These are phyloP conservation scores for Labeo catla DNA, from an alignment of 2,113 vertebrate genomes.

Conservation along the genomic window DNA sequence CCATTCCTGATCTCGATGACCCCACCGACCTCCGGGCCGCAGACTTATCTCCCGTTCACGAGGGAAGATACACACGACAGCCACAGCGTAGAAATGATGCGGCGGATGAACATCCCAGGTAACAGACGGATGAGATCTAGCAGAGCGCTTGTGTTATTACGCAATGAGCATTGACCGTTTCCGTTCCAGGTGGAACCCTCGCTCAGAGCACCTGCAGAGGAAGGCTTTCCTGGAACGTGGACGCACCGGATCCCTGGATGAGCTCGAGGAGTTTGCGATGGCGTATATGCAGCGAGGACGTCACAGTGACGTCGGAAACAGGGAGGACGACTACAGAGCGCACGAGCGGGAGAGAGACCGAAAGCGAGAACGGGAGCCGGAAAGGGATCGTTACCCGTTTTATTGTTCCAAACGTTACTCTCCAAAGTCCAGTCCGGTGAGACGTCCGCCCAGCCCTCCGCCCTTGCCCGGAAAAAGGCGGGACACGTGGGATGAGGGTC, in stretches of 20 bases:
- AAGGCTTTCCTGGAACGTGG: slow-evolving; percentile 83
- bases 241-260: slow-evolving; percentile 88
- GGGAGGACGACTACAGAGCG: slow-evolving; percentile 66
- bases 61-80: slow-evolving; percentile 68
- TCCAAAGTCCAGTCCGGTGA: slow-evolving; percentile 62
- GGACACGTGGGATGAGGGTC: slow-evolving; percentile 78
- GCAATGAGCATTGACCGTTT: neutral
- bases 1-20: slow-evolving; percentile 80
- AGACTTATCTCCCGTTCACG: slow-evolving; percentile 65
- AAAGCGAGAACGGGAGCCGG: slow-evolving; percentile 64
- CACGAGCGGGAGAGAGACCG: slow-evolving; percentile 61
- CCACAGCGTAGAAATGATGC: slow-evolving; percentile 67
- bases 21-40: slow-evolving; percentile 78
- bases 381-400: slow-evolving; percentile 18
- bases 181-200: slow-evolving; percentile 85
- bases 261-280: slow-evolving; percentile 90
- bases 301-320: slow-evolving; percentile 62
- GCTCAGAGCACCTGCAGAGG: slow-evolving; percentile 91
- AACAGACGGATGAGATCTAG: neutral
- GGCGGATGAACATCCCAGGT: slow-evolving; percentile 57
- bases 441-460: slow-evolving; percentile 79
- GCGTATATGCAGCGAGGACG: slow-evolving; percentile 78
- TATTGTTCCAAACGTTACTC: slow-evolving; percentile 42
- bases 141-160: neutral
- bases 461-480: slow-evolving; percentile 78